Evolutionary conservation across 2,888 invertebrate species (phyloP).

Genomic region (Drosophila macrospina): DNA sequence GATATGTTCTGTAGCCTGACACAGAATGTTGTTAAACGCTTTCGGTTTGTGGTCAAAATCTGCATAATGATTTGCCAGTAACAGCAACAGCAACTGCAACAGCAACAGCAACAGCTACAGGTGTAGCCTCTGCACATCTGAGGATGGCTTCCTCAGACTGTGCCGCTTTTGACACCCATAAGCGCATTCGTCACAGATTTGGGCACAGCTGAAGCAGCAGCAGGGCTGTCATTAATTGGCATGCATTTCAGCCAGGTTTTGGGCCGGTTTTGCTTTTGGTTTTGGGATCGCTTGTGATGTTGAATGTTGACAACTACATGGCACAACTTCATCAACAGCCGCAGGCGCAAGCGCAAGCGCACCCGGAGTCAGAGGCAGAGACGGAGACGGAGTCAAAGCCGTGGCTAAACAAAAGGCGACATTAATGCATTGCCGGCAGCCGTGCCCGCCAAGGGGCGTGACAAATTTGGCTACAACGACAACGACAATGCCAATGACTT

Average conservation of each 20-base stretch:
- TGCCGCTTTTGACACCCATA: slow-evolving; percentile 46
- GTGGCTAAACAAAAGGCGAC: slow-evolving; percentile 71
- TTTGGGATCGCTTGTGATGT: slow-evolving; percentile 17
- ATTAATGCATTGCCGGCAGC: slow-evolving; percentile 76
- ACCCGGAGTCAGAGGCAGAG: slow-evolving; percentile 1
- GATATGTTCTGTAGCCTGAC: slow-evolving; percentile 28
- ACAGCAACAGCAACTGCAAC: slow-evolving; percentile 28
- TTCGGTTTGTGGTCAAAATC: slow-evolving; percentile 60
- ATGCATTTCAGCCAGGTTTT: slow-evolving; percentile 56
- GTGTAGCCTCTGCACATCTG: slow-evolving; percentile 30
- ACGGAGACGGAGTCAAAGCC: slow-evolving; percentile 4
- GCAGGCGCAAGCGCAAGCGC: slow-evolving; percentile 15
- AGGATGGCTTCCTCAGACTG: slow-evolving; percentile 27
- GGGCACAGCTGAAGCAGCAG: slow-evolving; percentile 60
- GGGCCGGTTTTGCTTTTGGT: slow-evolving; percentile 6
- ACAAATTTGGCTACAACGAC: slow-evolving; percentile 73
- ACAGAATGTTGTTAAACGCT: slow-evolving; percentile 17
- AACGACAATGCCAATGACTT: slow-evolving; percentile 75
- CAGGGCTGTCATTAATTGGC: slow-evolving; percentile 68
- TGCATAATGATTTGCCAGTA: slow-evolving; percentile 63
- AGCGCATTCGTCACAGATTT: slow-evolving; percentile 76
- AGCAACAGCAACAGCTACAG: slow-evolving; percentile 50
- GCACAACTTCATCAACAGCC: slow-evolving; percentile 73
- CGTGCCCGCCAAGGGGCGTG: slow-evolving; percentile 79
- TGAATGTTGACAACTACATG: slow-evolving; percentile 38